phyloP scores from a whole-genome alignment of 2,113 vertebrate species.

The Brienomyrus longianalis region DNA sequence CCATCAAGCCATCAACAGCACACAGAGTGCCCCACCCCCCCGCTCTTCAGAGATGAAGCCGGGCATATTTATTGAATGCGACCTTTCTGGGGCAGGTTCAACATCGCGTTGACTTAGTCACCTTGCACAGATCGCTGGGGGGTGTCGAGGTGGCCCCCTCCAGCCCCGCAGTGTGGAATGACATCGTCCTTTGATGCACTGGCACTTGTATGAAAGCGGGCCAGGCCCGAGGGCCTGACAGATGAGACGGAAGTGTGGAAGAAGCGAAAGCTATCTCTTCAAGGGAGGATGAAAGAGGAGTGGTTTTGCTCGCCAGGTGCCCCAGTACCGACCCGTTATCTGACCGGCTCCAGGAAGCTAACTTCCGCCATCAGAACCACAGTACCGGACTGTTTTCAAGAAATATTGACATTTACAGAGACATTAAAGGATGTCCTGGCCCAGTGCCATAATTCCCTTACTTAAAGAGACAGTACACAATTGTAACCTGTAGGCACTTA shows the following conservation, averaged over 20 bases:
- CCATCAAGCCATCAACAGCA: neutral
- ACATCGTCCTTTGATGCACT: neutral
- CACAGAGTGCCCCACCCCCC: neutral
- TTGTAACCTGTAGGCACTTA: neutral
- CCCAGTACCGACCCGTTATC: neutral
- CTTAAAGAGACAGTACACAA: neutral
- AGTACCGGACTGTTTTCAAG: neutral
- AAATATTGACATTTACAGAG: neutral
- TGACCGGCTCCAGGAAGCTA: neutral
- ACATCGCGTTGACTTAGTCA: neutral
- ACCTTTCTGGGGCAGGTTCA: neutral
- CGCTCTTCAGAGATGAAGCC: neutral
- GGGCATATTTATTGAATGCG: neutral
- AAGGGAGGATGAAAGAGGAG: neutral
- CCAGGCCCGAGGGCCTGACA: neutral
- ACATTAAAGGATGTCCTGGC: neutral
- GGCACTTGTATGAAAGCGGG: neutral
- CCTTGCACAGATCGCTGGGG: neutral
- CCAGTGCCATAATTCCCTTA: neutral
- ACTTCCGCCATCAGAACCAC: neutral
- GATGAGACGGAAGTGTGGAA: neutral
- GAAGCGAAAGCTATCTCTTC: neutral
- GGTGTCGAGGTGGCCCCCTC: neutral
- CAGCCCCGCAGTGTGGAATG: neutral
- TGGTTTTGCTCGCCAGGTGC: neutral